Evolutionary conservation across 2,113 vertebrate species (phyloP).

Genomic region (Cavia porcellus): DNA sequence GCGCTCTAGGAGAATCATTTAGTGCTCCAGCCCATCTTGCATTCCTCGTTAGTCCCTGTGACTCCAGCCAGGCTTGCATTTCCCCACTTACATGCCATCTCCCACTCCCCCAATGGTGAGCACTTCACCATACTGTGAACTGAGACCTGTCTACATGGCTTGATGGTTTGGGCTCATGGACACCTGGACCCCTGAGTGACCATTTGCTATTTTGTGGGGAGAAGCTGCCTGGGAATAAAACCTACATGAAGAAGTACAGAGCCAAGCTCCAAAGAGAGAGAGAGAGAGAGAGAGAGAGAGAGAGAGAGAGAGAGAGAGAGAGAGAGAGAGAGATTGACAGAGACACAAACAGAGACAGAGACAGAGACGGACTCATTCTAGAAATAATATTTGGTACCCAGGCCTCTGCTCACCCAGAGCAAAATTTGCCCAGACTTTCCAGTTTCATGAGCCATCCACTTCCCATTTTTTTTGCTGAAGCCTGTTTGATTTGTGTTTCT

Average conservation of each 20-base stretch:
- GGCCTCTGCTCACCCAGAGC: not conserved
- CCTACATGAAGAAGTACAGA: not conserved
- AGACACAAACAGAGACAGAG: not conserved
- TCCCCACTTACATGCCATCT: not conserved
- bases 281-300: too few relatives aligned
- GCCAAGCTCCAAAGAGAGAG: not conserved
- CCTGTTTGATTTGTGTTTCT: constrained; percentile 45
- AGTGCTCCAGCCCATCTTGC: not conserved
- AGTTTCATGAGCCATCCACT: constrained; percentile 12
- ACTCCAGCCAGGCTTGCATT: not conserved
- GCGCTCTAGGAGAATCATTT: not conserved
- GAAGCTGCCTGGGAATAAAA: constrained; percentile 1
- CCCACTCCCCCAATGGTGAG: not conserved
- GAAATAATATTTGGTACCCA: not conserved
- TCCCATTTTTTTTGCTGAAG: not conserved
- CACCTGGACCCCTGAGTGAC: not conserved
- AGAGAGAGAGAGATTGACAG: not conserved
- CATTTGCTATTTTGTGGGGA: not conserved
- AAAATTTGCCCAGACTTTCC: not conserved
- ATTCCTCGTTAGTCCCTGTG: not conserved
- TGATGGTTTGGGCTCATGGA: not conserved
- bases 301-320: too few relatives aligned
- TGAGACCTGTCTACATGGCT: not conserved
- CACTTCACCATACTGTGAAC: not conserved
- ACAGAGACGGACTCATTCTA: not conserved